phyloP scores from a whole-genome alignment of 2,113 vertebrate species.

The Bufo bufo region DNA sequence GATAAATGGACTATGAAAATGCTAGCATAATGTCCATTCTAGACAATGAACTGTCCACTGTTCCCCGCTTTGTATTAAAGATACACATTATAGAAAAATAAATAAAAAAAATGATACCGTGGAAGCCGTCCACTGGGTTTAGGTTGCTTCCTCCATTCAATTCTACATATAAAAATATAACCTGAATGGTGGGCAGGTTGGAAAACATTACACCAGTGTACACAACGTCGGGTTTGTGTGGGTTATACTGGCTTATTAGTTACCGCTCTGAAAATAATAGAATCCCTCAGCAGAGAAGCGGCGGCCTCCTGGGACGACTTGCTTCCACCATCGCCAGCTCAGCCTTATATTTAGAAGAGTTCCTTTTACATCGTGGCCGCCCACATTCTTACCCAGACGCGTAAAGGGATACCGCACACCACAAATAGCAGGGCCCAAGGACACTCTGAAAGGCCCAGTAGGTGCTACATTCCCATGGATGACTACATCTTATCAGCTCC shows the following conservation, averaged over 20 bases:
- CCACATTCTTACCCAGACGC: slow-evolving; percentile 5
- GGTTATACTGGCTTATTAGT: too few relatives aligned
- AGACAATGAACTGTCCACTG: too few relatives aligned
- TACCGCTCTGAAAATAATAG: too few relatives aligned
- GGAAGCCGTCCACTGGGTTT: not conserved
- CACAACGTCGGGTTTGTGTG: too few relatives aligned
- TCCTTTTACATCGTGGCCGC: slow-evolving; percentile 40
- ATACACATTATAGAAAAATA: not conserved
- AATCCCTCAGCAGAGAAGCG: too few relatives aligned
- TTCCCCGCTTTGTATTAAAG: not conserved
- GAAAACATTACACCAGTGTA: too few relatives aligned
- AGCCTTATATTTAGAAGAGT: slow-evolving; percentile 43
- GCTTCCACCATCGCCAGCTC: slow-evolving; percentile 7
- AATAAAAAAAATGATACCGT: not conserved
- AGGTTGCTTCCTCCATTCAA: too few relatives aligned
- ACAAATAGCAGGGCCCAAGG: slow-evolving; percentile 37
- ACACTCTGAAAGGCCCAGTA: not conserved
- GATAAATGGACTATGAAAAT: slow-evolving; percentile 10
- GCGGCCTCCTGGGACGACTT: not conserved
- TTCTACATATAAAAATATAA: too few relatives aligned
- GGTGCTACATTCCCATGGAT: not conserved
- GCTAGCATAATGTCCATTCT: not conserved
- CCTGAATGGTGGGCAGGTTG: too few relatives aligned
- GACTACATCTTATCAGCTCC: slow-evolving; percentile 9
- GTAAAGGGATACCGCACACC: slow-evolving; percentile 22